Evolutionary conservation across 2,797 vertebrate genomes (phyloP).

Genomic region (Danio aesculapii): DNA sequence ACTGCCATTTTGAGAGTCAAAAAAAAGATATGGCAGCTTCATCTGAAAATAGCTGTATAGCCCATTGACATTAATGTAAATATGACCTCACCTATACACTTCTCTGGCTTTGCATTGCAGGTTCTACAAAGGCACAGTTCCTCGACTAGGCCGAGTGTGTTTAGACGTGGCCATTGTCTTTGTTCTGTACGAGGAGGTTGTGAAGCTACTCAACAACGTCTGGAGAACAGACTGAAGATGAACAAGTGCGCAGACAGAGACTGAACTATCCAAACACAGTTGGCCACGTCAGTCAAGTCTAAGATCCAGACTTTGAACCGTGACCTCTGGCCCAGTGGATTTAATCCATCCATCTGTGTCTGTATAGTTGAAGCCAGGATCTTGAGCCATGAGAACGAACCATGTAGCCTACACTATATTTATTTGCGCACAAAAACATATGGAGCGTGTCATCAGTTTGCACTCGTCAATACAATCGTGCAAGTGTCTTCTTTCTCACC

Average conservation of each 20-base stretch:
- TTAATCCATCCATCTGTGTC: conserved; percentile 51
- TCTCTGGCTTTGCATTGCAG: conserved; percentile 58
- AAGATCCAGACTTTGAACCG: conserved; percentile 4
- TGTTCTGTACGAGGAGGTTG: conserved; percentile 82
- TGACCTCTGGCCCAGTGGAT: conserved; percentile 22
- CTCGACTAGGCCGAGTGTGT: conserved; percentile 77
- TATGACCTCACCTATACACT: not conserved
- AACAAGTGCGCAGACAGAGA: conserved; percentile 31
- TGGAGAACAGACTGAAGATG: conserved; percentile 79
- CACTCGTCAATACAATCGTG: conserved; percentile 65
- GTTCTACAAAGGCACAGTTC: conserved; percentile 84
- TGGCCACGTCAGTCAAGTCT: conserved; percentile 48
- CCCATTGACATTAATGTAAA: too few species aligned
- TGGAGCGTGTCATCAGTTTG: conserved; percentile 45
- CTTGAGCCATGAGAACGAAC: conserved; percentile 18
- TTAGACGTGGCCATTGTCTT: conserved; percentile 82
- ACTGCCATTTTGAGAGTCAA: too few species aligned
- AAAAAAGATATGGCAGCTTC: too few species aligned
- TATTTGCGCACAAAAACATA: conserved; percentile 57
- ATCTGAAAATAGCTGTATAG: too few species aligned
- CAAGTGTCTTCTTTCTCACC: conserved; percentile 74
- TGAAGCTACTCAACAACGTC: conserved; percentile 78
- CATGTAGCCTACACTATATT: conserved; percentile 16
- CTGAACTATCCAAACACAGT: conserved; percentile 55
- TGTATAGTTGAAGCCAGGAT: conserved; percentile 31